phyloP scores from a whole-genome alignment of 2,797 vertebrate genomes.

The Vireo griseus region DNA sequence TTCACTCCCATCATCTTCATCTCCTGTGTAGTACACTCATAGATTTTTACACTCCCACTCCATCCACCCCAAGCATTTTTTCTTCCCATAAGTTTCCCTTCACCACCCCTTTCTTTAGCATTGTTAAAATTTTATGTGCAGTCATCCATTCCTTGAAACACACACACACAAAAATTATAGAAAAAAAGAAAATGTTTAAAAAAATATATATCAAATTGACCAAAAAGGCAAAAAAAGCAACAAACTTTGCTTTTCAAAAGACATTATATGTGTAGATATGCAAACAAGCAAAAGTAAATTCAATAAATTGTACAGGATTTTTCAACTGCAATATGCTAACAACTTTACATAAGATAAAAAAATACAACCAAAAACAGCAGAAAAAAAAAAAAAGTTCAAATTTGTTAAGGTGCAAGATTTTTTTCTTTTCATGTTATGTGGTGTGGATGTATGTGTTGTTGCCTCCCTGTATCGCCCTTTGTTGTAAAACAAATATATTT shows the following conservation, averaged over 20 bases:
- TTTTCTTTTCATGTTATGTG: constrained; percentile 98
- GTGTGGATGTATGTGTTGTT: constrained; percentile 99
- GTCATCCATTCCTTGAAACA: constrained; percentile 86
- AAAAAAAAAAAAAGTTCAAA: constrained; percentile 53
- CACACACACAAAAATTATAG: constrained; percentile 74
- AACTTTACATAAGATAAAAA: constrained; percentile 75
- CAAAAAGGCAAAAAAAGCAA: constrained; percentile 69
- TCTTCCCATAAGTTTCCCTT: constrained; percentile 66
- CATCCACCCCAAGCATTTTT: constrained; percentile 68
- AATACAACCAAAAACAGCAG: constrained; percentile 51
- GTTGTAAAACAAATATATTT: constrained; percentile 78
- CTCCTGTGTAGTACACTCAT: constrained; percentile 95
- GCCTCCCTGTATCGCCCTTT: constrained; percentile 90
- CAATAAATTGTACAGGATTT: constrained; percentile 77
- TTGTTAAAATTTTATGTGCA: constrained; percentile 88
- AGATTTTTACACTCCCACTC: constrained; percentile 76
- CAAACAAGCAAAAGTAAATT: constrained; percentile 74
- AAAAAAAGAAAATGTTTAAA: constrained; percentile 69
- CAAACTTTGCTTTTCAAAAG: constrained; percentile 57
- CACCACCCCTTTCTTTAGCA: constrained; percentile 83
- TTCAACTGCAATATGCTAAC: constrained; percentile 69
- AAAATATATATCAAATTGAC: constrained; percentile 71
- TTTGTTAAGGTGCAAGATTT: constrained; percentile 81
- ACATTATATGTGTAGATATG: constrained; percentile 76
- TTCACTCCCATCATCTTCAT: constrained; percentile 93